phyloP scores from a whole-genome alignment of 1,140 invertebrate genomes.

The Ostrea denselamellosa region DNA sequence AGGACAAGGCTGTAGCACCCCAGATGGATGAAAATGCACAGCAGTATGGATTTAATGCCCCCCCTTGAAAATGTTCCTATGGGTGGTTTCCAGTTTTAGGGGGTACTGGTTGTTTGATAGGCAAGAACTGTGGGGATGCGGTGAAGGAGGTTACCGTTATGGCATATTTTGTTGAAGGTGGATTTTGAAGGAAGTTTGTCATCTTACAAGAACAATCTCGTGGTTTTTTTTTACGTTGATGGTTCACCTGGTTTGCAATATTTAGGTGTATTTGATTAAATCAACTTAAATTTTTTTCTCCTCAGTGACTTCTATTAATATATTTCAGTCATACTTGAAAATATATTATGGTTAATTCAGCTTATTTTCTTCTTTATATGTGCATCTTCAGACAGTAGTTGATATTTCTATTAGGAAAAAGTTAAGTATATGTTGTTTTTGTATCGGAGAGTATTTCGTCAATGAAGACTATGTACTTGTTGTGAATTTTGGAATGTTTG shows the following conservation, averaged over 20 bases:
- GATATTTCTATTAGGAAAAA: background rate
- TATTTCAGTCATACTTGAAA: background rate
- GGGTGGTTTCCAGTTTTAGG: slow-evolving; percentile 75
- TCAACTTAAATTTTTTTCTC: background rate
- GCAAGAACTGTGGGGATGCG: background rate
- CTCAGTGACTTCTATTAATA: background rate
- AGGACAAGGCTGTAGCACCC: slow-evolving; percentile 88
- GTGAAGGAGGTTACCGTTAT: background rate
- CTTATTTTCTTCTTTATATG: background rate
- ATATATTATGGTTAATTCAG: background rate
- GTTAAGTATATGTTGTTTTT: background rate
- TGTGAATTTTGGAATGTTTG: slow-evolving; percentile 34
- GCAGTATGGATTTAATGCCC: slow-evolving; percentile 81
- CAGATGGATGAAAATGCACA: slow-evolving; percentile 87
- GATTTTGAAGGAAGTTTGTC: background rate
- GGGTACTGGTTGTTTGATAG: background rate
- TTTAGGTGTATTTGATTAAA: background rate
- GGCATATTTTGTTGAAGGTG: background rate
- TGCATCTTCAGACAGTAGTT: background rate
- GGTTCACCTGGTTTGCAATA: background rate
- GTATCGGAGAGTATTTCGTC: background rate
- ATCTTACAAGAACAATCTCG: background rate
- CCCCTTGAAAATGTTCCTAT: slow-evolving; percentile 68
- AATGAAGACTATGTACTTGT: slow-evolving; percentile 2
- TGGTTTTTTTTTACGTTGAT: background rate